These are phyloP conservation scores for Sinonovacula constricta DNA, from an alignment of 1,140 invertebrate species.

Conservation along the genomic window DNA sequence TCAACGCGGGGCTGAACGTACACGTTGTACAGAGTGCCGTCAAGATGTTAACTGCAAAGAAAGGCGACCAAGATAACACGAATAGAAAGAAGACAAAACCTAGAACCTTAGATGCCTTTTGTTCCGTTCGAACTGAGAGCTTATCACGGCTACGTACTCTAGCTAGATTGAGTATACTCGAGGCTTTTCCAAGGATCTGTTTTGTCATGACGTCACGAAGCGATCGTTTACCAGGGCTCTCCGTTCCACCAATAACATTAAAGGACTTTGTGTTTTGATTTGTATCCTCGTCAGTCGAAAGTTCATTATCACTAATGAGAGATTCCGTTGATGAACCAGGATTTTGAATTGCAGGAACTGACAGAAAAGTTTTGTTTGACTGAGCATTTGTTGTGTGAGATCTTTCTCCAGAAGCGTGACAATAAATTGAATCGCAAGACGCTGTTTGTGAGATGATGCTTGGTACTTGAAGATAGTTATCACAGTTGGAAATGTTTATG, in stretches of 20 bases:
- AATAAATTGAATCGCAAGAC: slow-evolving; percentile 8
- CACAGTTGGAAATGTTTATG: slow-evolving; percentile 7
- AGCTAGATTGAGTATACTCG: slow-evolving; percentile 49
- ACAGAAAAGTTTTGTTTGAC: slow-evolving; percentile 17
- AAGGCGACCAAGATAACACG: slow-evolving; percentile 68
- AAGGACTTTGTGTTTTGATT: background rate
- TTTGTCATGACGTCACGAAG: slow-evolving; percentile 44
- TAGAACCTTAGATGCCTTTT: slow-evolving; percentile 89
- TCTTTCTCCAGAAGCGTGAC: background rate
- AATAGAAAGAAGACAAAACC: slow-evolving; percentile 69
- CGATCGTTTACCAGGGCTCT: slow-evolving; percentile 29
- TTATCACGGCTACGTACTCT: slow-evolving; percentile 28
- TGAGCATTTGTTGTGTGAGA: background rate
- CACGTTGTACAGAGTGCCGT: slow-evolving; percentile 77
- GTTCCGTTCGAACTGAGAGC: slow-evolving; percentile 84
- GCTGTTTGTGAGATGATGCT: slow-evolving; percentile 24
- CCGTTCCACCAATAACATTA: background rate
- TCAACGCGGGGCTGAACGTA: slow-evolving; percentile 68
- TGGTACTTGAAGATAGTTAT: slow-evolving; percentile 6
- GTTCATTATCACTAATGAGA: slow-evolving; percentile 17
- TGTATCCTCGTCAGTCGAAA: slow-evolving; percentile 20
- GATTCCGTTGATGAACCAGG: slow-evolving; percentile 28
- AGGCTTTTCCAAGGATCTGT: slow-evolving; percentile 55
- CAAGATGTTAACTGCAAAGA: slow-evolving; percentile 70
- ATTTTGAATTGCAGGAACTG: background rate